Evolutionary conservation across 2,888 invertebrate genomes (phyloP).

Genomic region (Antheraea yamamai): DNA sequence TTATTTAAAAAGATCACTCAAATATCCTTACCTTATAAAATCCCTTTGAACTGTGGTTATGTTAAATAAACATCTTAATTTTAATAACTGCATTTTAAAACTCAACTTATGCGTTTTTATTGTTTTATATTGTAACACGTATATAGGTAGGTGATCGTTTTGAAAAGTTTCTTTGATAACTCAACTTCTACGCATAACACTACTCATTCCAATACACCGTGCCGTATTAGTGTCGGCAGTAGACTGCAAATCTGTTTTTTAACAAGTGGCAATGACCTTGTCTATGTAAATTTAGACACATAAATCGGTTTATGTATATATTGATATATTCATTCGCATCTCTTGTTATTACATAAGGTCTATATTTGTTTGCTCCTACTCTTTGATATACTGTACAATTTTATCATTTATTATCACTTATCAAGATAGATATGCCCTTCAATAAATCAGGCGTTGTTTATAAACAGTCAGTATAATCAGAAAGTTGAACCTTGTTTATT

Average conservation of each 20-base stretch:
- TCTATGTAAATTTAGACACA: not conserved
- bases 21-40: conserved; percentile 14
- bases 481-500: not conserved
- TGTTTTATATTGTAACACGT: too few relatives aligned
- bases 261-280: not conserved
- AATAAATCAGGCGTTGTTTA: not conserved
- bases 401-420: conserved; percentile 1
- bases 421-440: not conserved
- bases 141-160: not conserved
- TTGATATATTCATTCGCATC: not conserved
- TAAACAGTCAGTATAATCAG: not conserved
- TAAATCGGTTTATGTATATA: not conserved
- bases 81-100: conserved; percentile 10
- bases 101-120: not conserved
- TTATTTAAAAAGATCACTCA: not conserved
- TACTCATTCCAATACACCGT: not conserved
- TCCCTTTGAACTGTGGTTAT: conserved; percentile 10
- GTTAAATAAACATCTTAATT: conserved; percentile 6
- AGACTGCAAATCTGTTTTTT: not conserved
- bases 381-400: not conserved
- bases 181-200: not conserved
- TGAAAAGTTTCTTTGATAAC: not conserved
- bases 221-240: not conserved
- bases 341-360: not conserved
- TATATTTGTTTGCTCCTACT: not conserved